Evolutionary conservation across 53 echinoderm and acorn worm species (phyloP).

Genomic region (Apostichopus leukothele): DNA sequence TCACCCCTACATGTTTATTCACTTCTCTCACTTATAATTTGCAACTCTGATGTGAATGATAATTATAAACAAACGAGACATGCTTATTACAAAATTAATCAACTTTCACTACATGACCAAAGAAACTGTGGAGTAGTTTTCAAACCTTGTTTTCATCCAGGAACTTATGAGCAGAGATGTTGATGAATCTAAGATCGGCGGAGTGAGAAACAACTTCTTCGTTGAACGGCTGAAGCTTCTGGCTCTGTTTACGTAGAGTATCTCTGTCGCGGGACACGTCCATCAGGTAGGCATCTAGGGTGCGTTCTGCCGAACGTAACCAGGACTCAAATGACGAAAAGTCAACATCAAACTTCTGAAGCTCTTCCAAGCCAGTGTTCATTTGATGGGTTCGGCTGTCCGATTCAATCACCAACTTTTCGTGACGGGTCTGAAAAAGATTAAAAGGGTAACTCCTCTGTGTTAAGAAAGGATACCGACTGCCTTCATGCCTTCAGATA

Average conservation of each 20-base stretch:
- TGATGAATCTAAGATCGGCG: conserved; percentile 91
- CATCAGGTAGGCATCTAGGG: conserved; percentile 83
- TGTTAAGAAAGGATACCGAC: no score
- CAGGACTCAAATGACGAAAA: conserved; percentile 88
- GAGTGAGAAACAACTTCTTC: conserved; percentile 94
- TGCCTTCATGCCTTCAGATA: no score
- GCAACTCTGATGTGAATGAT: no score
- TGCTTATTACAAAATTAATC: no score
- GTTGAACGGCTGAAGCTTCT: conserved; percentile 93
- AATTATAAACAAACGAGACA: no score
- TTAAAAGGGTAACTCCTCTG: no score
- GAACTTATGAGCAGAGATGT: conserved; percentile 94
- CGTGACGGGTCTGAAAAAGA: conserved; percentile 68
- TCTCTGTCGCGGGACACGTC: conserved; percentile 87
- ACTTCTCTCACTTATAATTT: no score
- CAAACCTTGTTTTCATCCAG: conserved; percentile 82
- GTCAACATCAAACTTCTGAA: conserved; percentile 95
- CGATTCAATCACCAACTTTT: conserved; percentile 67
- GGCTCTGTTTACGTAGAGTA: conserved; percentile 80
- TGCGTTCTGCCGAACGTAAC: conserved; percentile 91
- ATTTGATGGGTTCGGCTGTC: conserved; percentile 80
- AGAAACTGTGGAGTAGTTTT: no score
- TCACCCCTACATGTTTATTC: no score
- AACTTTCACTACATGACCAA: no score
- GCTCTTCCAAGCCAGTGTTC: conserved; percentile 79